Base-by-base conservation (phyloP, 2,888 invertebrate species). In the Xiphydria camelus region DNA sequence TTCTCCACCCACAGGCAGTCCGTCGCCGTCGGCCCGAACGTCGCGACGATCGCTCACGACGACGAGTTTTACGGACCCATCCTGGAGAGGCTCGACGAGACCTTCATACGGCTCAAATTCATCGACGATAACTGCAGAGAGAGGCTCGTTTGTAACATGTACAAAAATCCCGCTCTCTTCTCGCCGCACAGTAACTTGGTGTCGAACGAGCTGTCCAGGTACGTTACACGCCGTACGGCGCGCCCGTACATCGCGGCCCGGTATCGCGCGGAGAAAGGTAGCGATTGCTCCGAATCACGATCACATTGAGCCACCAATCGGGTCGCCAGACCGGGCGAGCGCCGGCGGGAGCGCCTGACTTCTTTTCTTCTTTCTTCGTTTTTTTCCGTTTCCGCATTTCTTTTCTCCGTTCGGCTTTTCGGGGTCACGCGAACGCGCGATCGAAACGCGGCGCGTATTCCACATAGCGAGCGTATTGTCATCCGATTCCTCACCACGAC, bases 181-280 rank as follows among this genome's bases (percentile, higher is more conserved):
- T 86, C 90, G 48, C 93, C 92, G 0, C 89, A 90, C 70, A 92
- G 92, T 70, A 93, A 93, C 76, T 81, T 91, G 48, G 83, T 93
- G 40, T 92, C 92, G 12, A 88, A 88, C 29, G 91, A 92, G 71
- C 79, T 93, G 33, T 92, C 92, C 83, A 89, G 92, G 93, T 92
- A 75, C 82, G 85, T 80, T 34, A 17, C 12, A 36, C 7, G 9
- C 10, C 31, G 17, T 26, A 17, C 10, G 10, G 23, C 18, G 3
- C 31, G 23, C 18, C 34, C 34, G 33, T 20, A 32, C 36, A 40
- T 19, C 41, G 45, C 45, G 40, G 32, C 23, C 39, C 45, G 17
- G 57, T 54, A 65, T 64, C 57, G 55, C 55, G 51, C 62, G 64
- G 72, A 70, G 73, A 73, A 74, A 74, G 73, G 72, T 67, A 60